Evolutionary conservation across 1,140 invertebrate species (phyloP), one percentile per base, ranked within the genome.

Genomic region (Leptinotarsa defecta): DNA sequence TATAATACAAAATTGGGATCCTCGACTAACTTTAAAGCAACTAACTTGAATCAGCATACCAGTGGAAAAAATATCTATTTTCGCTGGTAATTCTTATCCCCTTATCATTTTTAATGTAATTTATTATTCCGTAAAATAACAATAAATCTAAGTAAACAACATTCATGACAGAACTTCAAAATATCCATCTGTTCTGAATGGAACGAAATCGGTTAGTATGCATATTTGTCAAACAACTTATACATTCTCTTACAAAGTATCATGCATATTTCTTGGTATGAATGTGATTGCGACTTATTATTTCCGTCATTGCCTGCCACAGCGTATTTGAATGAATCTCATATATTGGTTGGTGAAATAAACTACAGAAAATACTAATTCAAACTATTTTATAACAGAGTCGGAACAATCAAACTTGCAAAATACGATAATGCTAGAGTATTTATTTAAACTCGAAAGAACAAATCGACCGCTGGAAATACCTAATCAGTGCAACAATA

Each of bases 401-500:
- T n/a, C 64, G 17, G 11, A 22, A 34, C 64, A 65, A 65, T 65
- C 64, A 34, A 65, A 65, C 64, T 20, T 65, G 8, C 64, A 65
- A 27, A 65, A 65, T 65, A 65, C 22, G 64, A 65, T 65, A 65
- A 70, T 48, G 17, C 3, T 24, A 19, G 34, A 43, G 43, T 49
- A 49, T 70, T 70, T 49, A 70, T 70, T 70, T 52, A 70, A 70
- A 70, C 48, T 70, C 48, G 48, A 20, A 49, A 48, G 43, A 68
- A 70, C 34, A 70, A 49, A 70, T 49, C 68, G 68, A 70, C 17
- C 68, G n/a, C 64, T 13, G 43, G 34, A 52, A 49, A 43, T 68
- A 68, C 24, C 8, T 52, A 70, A 70, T 70, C 68, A 70, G 48
- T 48, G 68, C 68, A 70, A 70, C 20, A 52, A 70, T 70, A 70